phyloP scores from a whole-genome alignment of 1,140 invertebrate genomes.

The Drosophila bocqueti region DNA sequence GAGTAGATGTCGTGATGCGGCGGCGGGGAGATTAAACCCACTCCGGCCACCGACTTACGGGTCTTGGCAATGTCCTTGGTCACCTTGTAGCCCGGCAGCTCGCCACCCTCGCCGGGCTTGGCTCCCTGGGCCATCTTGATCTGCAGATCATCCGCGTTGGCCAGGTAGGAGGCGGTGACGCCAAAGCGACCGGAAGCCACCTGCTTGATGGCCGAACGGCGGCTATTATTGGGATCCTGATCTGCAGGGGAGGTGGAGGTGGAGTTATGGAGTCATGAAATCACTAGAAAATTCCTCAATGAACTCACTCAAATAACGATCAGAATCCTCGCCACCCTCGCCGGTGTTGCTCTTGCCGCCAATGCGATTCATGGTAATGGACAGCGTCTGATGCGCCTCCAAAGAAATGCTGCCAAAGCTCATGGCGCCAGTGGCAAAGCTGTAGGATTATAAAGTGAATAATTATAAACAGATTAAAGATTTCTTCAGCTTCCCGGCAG shows the following conservation, averaged over 20 bases:
- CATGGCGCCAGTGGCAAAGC: slow-evolving; percentile 86
- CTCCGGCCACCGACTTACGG: slow-evolving; percentile 97
- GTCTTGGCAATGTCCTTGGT: slow-evolving; percentile 98
- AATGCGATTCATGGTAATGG: slow-evolving; percentile 98
- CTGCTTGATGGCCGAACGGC: slow-evolving; percentile 94
- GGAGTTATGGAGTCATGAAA: too few species aligned
- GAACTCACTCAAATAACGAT: slow-evolving; percentile 92
- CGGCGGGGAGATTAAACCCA: slow-evolving; percentile 99
- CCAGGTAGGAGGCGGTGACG: slow-evolving; percentile 98
- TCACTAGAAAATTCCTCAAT: too few species aligned
- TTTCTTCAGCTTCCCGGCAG: rapidly evolving
- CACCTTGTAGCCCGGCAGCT: slow-evolving; percentile 93
- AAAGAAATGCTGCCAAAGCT: slow-evolving; percentile 88
- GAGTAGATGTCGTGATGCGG: slow-evolving; percentile 99
- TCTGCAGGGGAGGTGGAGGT: slow-evolving; percentile 42
- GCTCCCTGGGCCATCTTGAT: slow-evolving; percentile 99
- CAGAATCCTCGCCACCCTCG: slow-evolving; percentile 96
- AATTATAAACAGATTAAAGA: too few species aligned
- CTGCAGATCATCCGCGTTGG: slow-evolving; percentile 98
- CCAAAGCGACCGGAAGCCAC: slow-evolving; percentile 99
- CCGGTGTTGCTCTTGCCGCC: slow-evolving; percentile 99
- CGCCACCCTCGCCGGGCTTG: slow-evolving; percentile 98
- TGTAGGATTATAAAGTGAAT: slow-evolving; percentile 3
- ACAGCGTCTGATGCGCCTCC: slow-evolving; percentile 97
- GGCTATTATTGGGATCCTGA: slow-evolving; percentile 92